Percentiles rank a stretch among this genome's conserved stretches.
phyloP scores from a whole-genome alignment of 2,113 vertebrate species.

The Malurus elegans region DNA sequence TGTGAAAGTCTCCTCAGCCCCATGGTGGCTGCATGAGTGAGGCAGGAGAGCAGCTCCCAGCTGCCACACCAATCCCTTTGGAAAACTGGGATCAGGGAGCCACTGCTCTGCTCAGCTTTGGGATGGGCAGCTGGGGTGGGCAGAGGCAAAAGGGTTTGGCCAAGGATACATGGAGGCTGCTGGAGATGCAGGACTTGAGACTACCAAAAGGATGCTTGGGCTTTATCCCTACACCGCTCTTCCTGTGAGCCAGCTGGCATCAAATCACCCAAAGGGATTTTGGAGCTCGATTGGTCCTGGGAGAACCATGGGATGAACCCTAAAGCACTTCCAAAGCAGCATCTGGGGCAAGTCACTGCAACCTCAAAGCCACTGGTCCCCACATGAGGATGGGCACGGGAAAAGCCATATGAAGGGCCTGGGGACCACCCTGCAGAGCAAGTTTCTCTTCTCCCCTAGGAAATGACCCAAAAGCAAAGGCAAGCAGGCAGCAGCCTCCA shows the following conservation, averaged over 20 bases:
- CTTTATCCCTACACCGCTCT: background rate
- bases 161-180: background rate
- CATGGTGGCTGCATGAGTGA: rapidly evolving
- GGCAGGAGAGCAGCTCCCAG: background rate
- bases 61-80: background rate
- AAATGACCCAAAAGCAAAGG: background rate
- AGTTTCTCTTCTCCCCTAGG: background rate
- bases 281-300: rapidly evolving
- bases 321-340: background rate
- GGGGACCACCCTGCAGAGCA: background rate
- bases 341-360: background rate
- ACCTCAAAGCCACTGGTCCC: background rate
- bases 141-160: background rate
- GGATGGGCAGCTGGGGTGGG: background rate
- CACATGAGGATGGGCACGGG: rapidly evolving
- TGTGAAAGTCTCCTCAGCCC: background rate
- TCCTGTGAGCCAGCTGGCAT: background rate
- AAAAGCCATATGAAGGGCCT: background rate
- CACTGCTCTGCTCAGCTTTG: background rate
- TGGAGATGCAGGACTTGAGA: background rate
- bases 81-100: background rate
- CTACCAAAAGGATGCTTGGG: background rate
- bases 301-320: background rate
- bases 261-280: background rate
- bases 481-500: background rate